These are phyloP conservation scores for Poecilia latipinna DNA, from an alignment of 2,113 vertebrate genomes.

Conservation along the genomic window DNA sequence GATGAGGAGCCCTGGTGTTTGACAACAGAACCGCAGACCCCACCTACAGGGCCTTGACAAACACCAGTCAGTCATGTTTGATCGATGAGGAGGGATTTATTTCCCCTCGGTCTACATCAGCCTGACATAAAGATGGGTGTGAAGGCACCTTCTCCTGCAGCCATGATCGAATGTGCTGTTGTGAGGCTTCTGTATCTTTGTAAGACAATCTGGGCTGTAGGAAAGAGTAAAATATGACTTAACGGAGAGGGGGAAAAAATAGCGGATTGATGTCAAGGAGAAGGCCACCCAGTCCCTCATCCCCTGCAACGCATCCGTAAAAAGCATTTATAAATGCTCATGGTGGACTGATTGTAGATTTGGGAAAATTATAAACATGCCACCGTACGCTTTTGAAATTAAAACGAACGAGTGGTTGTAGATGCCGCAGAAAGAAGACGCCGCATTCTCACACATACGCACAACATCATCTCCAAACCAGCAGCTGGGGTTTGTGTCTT, in stretches of 20 bases:
- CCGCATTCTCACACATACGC: slow-evolving; percentile 3
- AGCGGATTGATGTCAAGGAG: slow-evolving; percentile 37
- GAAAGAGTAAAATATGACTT: slow-evolving; percentile 20
- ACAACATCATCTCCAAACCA: slow-evolving; percentile 14
- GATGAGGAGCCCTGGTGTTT: slow-evolving; percentile 13
- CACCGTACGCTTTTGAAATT: slow-evolving; percentile 6
- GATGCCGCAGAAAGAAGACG: slow-evolving; percentile 7
- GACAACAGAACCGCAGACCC: slow-evolving; percentile 14
- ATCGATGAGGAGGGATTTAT: slow-evolving; percentile 15
- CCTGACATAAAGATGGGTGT: slow-evolving; percentile 30
- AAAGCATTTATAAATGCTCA: slow-evolving; percentile 28
- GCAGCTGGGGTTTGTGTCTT: slow-evolving; percentile 24
- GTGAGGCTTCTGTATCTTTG: slow-evolving; percentile 29
- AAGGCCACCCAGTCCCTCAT: slow-evolving; percentile 13
- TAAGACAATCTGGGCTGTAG: slow-evolving; percentile 19
- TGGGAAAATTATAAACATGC: slow-evolving; percentile 17
- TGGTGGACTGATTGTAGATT: slow-evolving; percentile 27
- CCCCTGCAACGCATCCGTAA: slow-evolving; percentile 28
- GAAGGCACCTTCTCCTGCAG: slow-evolving; percentile 21
- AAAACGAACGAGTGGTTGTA: slow-evolving; percentile 26
- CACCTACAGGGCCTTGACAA: slow-evolving; percentile 12
- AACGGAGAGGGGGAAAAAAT: slow-evolving; percentile 19
- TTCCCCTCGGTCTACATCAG: slow-evolving; percentile 18
- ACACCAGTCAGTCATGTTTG: slow-evolving; percentile 31
- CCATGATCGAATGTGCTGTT: slow-evolving; percentile 34